Conservation (phyloP, 2,113 vertebrate genomes). For the Dissostichus mawsoni region DNA sequence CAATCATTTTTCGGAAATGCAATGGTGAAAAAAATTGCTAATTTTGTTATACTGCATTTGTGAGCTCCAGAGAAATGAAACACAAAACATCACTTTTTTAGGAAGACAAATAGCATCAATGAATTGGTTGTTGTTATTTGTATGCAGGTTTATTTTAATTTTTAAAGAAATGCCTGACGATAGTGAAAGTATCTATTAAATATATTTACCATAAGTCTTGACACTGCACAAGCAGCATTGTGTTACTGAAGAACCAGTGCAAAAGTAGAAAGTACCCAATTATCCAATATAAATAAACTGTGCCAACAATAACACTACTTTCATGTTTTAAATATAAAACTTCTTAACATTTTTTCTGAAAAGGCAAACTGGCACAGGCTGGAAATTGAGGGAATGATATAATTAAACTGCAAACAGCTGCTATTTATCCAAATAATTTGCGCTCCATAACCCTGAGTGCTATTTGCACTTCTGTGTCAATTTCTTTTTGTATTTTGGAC, state of each 20-base stretch:
- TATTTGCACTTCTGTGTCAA: constrained; percentile 10
- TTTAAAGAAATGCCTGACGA: not conserved
- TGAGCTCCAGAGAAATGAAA: no score
- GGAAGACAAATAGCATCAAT: no score
- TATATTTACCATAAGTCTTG: not conserved
- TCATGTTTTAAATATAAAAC: constrained; percentile 30
- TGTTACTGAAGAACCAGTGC: constrained; percentile 2
- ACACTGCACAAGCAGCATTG: not conserved
- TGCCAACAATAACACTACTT: not conserved
- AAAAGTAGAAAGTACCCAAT: not conserved
- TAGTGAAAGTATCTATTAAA: not conserved
- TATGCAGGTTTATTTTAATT: not conserved
- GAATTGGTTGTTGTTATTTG: not conserved
- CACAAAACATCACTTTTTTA: no score
- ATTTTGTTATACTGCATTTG: no score
- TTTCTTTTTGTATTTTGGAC: constrained; percentile 56
- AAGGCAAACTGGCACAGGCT: constrained; percentile 4
- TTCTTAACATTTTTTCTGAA: constrained; percentile 22
- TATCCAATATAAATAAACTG: constrained; percentile 23
- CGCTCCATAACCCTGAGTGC: constrained; percentile 17
- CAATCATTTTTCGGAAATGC: no score
- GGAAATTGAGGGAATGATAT: constrained; percentile 8
- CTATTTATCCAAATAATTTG: constrained; percentile 29
- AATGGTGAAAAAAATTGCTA: no score
- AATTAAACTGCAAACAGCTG: constrained; percentile 46